Base-by-base conservation (phyloP, 2,113 vertebrate species). In the Macrotis lagotis region DNA sequence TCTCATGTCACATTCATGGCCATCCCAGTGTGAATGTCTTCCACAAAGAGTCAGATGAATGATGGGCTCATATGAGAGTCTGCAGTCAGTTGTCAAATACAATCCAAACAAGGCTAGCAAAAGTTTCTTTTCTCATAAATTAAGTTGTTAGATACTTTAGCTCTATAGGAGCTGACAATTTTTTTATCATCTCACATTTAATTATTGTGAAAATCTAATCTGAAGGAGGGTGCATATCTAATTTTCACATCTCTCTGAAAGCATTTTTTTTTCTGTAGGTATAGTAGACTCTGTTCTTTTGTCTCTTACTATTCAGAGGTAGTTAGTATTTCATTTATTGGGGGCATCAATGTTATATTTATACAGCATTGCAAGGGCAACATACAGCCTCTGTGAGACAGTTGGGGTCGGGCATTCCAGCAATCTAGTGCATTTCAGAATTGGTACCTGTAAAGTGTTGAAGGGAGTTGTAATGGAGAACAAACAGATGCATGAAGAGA, bases 141-240 rank as follows among this genome's bases (percentile, higher is more conserved):
- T 52, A 95, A 98, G 96, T 88, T 25, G 48, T 94, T 95, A 95
- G 95, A 74, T 95, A 88, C 52, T 96, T 97, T 89, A 93, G 48
- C 8, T 24, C 91, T 50, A 9, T 95, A 16, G 25, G 51, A 98
- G 95, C 93, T 66, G 92, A 59, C 74, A 93, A 12, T 14, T 31
- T 74, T 31, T 83, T 89, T 94, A 92, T 97, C 22, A 50, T 92
- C 51, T 97, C 48, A 6, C 96, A 95, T 96, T 97, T 98, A 98
- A 98, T 98, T 98, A 96, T 95, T 91, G 93, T 95, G 93, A 95
- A 97, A 97, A 96, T 89, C 96, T 93, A 83, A 96, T 94, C 97
- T 96, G 92, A 96, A 93, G 59, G 49, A 89, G 93, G 97, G 92
- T 96, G 93, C 91, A 90, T 97, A 97, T 93, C 92, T 96, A 93